Base-by-base conservation (phyloP, 2,797 vertebrate species). In the Micromesistius poutassou region DNA sequence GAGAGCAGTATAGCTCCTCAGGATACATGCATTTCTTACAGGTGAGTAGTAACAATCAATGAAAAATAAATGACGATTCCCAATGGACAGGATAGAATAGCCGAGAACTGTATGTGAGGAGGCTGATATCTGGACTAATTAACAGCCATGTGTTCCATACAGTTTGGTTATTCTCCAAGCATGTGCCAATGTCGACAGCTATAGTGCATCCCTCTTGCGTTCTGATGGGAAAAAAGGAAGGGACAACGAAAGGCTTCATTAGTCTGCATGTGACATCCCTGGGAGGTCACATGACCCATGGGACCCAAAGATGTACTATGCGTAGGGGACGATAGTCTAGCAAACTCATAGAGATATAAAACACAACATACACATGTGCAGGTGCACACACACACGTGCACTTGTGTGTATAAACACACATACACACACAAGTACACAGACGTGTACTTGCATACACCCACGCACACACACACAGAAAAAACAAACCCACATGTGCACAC, bases 181-280 rank as follows among this genome's bases (percentile, higher is more conserved):
- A 16, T 71, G 68, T 71, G 28, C 12, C 5, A 62, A 13, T 71
- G 68, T 30, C 10, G 3, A 30, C 28, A 71, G 68, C 30, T 28
- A 71, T 9, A 5, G 10, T 31, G 68, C 28, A 10, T 71, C 22
- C 28, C 28, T 19, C 30, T 30, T 28, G 25, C 68, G 3, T 19
- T 5, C 19, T 66, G 19, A 22, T 22, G 33, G 5, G 12, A 42
- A 16, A 42, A 42, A 42, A 16, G 14, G 40, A 66, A 25, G 16
- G 19, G 9, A 30, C 28, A 30, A 30, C 5, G 12, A 28, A 71
- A 31, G 68, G 13, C 78, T 74, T 85, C 90, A 91, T 90, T 89
- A 91, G 87, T 90, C 85, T 81, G 77, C 76, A 81, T 30, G 68
- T 25, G 6, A 62, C 6, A 25, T 62, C 55, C n/a, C 55, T 22